Evolutionary conservation across 2,113 vertebrate genomes (phyloP), one percentile per base, ranked within the genome.

Genomic region (Phasianus colchicus): DNA sequence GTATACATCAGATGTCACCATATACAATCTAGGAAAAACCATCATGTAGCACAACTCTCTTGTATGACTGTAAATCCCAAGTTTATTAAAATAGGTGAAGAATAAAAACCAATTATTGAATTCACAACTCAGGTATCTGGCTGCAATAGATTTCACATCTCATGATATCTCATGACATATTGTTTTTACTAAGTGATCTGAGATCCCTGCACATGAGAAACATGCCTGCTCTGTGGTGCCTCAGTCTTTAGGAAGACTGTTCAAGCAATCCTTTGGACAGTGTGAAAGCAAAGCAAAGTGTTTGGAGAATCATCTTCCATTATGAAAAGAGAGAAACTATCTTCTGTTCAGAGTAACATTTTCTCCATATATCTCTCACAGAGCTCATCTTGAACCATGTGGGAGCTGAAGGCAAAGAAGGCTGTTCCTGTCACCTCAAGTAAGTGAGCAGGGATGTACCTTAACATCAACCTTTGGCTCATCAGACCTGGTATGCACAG

Each of bases 361-460:
- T 25, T 84, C 45, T 42, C n/a, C 16, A 14, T 29, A 75, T 42
- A 34, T 30, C 25, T 45, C 42, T 38, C 42, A 15, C 20, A 58
- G 61, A 81, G 32, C 14, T 72, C 52, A 15, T 17, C 48, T 78
- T 3, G 7, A 92, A 34, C 34, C 27, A 43, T 38, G 11, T 47
- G 29, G 61, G 47, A 82, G 11, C 14, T 47, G 47, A 58, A 36
- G 4, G 4, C 1, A 3, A 9, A 11, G 18, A 38, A 50, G 55
- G 13, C 13, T 38, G 11, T 20, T 74, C 16, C 10, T 6, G 11
- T 66, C 24, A 45, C 7, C 1, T 0, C 1, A 60, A 2, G 6
- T 24, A 16, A 3, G 11, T 21, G n/a, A 77, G 27, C 27, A 58
- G 24, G 6, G 38, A 47, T 48, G 4, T 48, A 54, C 13, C 9